Evolutionary conservation across 2,888 invertebrate genomes (phyloP).

Genomic region (Calameuta pallipes): DNA sequence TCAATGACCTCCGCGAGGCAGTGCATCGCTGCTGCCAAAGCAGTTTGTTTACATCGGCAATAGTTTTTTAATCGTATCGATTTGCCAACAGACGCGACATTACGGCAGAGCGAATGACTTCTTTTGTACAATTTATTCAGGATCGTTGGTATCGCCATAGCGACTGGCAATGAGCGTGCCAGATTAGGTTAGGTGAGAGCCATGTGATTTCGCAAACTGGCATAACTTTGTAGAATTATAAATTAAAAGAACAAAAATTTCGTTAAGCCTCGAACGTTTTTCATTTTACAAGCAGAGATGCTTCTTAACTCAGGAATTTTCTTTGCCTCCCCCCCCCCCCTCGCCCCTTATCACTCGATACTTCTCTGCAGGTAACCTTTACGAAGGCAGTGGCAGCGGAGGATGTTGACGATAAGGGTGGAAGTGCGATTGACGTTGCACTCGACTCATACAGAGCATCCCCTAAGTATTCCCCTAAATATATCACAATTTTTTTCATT

Average conservation of each 20-base stretch:
- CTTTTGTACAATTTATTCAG: not conserved
- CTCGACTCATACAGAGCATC: constrained; percentile 15
- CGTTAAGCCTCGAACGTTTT: too few relatives aligned
- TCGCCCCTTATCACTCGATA: not conserved
- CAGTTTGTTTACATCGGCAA: constrained; percentile 61
- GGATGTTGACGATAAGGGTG: constrained; percentile 30
- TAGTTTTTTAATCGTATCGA: constrained; percentile 58
- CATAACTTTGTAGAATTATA: not conserved
- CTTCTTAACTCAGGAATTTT: not conserved
- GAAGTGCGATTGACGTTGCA: constrained; percentile 33
- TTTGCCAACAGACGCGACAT: constrained; percentile 29
- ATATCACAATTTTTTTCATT: constrained; percentile 34
- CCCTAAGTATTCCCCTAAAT: constrained; percentile 32
- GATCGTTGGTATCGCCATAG: constrained; percentile 6
- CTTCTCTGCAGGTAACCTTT: not conserved
- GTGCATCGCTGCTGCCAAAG: constrained; percentile 41
- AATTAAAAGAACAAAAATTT: too few relatives aligned
- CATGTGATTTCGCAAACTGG: not conserved
- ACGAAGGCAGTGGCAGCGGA: constrained; percentile 13
- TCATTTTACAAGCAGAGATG: too few relatives aligned
- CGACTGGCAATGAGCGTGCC: not conserved
- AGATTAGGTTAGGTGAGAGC: not conserved
- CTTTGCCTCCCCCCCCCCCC: too few relatives aligned
- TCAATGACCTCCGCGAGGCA: constrained; percentile 60
- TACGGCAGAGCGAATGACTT: constrained; percentile 16